Evolutionary conservation across 2,113 vertebrate genomes (phyloP).

Genomic region (Psittacus erithacus): DNA sequence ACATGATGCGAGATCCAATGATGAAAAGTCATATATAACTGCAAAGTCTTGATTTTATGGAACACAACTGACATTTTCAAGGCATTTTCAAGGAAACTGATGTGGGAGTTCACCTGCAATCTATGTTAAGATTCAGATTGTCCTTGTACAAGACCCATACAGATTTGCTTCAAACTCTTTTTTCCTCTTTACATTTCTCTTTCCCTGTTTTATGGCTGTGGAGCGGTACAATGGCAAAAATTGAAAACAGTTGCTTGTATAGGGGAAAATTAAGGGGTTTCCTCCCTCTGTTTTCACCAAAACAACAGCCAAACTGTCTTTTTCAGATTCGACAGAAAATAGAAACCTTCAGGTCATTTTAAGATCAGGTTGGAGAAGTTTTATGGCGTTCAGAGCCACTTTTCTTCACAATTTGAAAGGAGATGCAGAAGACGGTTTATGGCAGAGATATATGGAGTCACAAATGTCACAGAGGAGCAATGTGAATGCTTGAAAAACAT

Average conservation of each 20-base stretch:
- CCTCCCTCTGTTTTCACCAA: neutral
- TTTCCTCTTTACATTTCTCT: neutral
- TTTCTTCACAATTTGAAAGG: neutral
- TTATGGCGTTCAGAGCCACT: neutral
- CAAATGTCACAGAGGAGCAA: neutral
- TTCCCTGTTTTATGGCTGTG: neutral
- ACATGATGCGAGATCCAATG: neutral
- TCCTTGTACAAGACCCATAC: neutral
- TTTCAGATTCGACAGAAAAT: neutral
- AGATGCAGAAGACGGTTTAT: neutral
- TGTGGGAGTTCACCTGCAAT: constrained; percentile 10
- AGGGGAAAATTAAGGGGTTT: neutral
- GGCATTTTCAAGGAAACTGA: constrained; percentile 44
- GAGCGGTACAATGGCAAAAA: neutral
- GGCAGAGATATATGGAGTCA: neutral
- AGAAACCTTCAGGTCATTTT: neutral
- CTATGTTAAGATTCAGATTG: neutral
- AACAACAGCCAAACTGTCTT: neutral
- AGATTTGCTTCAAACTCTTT: neutral
- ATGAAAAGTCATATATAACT: constrained; percentile 14
- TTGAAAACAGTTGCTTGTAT: neutral
- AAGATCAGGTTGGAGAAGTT: neutral
- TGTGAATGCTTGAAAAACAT: neutral
- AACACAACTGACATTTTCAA: constrained; percentile 16
- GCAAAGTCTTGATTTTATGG: constrained; percentile 23